Conservation (phyloP, 2,888 invertebrate species). For the Linyphia triangularis region DNA sequence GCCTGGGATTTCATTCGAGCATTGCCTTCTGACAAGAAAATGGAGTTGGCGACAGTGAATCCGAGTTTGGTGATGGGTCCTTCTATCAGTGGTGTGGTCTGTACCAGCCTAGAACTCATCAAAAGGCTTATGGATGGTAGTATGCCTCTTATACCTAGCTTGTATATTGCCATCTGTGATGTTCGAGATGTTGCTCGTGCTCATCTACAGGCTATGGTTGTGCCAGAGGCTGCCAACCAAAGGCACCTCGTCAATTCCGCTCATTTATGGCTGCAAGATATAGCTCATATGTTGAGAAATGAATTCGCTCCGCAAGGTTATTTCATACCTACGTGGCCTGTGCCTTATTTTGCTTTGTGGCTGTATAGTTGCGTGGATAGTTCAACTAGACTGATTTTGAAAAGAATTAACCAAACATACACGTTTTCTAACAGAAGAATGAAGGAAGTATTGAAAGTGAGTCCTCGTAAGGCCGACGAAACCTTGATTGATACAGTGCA, state of each 20-base stretch:
- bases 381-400: conserved; percentile 80
- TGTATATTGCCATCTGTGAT: conserved; percentile 77
- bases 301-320: conserved; percentile 76
- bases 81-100: conserved; percentile 77
- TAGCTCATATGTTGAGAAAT: conserved; percentile 79
- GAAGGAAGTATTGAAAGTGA: conserved; percentile 80
- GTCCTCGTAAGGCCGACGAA: conserved; percentile 79
- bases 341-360: conserved; percentile 80
- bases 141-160: conserved; percentile 78
- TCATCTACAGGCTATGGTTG: conserved; percentile 79
- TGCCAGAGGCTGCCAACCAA: conserved; percentile 79
- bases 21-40: conserved; percentile 78
- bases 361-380: conserved; percentile 80
- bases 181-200: conserved; percentile 80
- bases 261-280: conserved; percentile 79
- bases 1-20: conserved; percentile 82
- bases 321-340: conserved; percentile 80
- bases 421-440: conserved; percentile 79
- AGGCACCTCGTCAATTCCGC: conserved; percentile 78
- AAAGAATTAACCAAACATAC: conserved; percentile 78
- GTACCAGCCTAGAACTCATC: conserved; percentile 72
- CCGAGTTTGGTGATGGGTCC: conserved; percentile 81
- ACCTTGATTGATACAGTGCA: conserved; percentile 81
- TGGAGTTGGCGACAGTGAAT: conserved; percentile 81
- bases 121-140: conserved; percentile 79